phyloP scores from a whole-genome alignment of 53 echinoderm and acorn worm genomes.

The Henricia sp. region DNA sequence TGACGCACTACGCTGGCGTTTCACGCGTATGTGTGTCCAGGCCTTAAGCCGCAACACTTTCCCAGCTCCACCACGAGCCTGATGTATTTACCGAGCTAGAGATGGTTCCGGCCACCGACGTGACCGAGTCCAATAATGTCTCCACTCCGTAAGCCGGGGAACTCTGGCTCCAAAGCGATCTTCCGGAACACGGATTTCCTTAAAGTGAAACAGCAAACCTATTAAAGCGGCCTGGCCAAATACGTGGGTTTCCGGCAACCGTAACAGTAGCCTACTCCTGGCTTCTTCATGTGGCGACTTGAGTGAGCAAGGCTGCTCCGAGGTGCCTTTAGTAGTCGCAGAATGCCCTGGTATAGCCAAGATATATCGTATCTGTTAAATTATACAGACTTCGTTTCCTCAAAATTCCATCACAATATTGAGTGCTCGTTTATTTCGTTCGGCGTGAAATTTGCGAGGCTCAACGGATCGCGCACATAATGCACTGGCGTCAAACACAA shows the following conservation, averaged over 20 bases:
- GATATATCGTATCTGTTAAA: no score
- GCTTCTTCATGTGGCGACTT: not conserved
- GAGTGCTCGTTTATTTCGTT: no score
- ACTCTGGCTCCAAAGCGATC: not conserved
- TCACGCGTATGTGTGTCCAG: no score
- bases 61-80: no score
- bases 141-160: constrained; percentile 3
- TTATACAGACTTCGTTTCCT: no score
- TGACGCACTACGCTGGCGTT: no score
- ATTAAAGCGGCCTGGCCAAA: constrained; percentile 14
- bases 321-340: not conserved
- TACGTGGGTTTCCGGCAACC: constrained; percentile 21
- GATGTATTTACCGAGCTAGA: not conserved
- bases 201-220: constrained; percentile 32
- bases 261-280: constrained; percentile 8
- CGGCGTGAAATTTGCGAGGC: no score
- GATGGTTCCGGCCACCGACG: constrained; percentile 9
- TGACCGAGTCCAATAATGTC: constrained; percentile 8
- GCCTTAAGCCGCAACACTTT: no score
- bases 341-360: no score
- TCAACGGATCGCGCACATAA: no score
- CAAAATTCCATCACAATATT: no score
- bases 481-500: no score
- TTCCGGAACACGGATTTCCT: constrained; percentile 38
- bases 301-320: not conserved